phyloP scores from a whole-genome alignment of 2,113 vertebrate species.

The Rhinopithecus roxellana region DNA sequence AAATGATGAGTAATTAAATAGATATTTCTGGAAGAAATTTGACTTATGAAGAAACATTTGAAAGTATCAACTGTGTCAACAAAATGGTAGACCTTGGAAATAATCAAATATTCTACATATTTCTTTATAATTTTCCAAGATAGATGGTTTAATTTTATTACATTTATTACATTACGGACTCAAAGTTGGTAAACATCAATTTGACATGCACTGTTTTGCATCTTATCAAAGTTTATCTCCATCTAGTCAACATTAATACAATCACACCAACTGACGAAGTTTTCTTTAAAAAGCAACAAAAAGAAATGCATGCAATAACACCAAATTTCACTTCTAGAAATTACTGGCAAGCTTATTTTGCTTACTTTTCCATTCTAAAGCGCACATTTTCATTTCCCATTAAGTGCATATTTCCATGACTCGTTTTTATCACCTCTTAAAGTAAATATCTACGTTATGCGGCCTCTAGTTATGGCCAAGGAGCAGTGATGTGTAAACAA shows the following conservation, averaged over 20 bases:
- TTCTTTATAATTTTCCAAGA: not conserved
- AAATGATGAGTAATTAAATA: not conserved
- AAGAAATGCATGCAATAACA: not conserved
- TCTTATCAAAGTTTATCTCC: not conserved
- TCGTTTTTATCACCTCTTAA: not conserved
- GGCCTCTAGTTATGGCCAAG: not conserved
- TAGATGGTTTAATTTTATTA: not conserved
- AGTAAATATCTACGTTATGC: not conserved
- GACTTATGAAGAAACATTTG: not conserved
- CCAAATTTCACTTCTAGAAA: not conserved
- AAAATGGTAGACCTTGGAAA: not conserved
- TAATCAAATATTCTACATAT: not conserved
- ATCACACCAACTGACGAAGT: not conserved
- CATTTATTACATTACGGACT: not conserved
- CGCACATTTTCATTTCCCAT: not conserved
- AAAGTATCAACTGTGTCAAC: not conserved
- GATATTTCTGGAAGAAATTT: not conserved
- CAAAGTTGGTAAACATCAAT: not conserved
- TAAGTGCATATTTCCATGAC: not conserved
- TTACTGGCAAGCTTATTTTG: not conserved
- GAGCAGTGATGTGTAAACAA: not conserved
- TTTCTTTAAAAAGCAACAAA: not conserved
- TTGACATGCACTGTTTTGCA: not conserved
- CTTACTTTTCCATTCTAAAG: not conserved
- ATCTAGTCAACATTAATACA: not conserved